Conservation (phyloP, 2,888 invertebrate genomes). For the Drosophila borborema region DNA sequence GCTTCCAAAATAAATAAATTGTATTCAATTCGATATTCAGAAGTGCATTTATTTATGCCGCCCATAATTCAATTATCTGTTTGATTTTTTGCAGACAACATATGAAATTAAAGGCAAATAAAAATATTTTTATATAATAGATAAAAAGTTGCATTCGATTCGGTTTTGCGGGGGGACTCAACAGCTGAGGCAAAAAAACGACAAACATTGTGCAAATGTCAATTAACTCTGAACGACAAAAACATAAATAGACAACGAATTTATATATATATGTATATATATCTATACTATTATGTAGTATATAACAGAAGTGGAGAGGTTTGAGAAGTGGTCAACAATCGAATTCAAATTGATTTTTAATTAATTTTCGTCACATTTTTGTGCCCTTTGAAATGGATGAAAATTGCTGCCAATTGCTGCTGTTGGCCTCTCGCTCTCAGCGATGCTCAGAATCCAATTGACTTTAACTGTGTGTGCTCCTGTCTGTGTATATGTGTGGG, state of each 20-base stretch:
- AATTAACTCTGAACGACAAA: conserved; percentile 67
- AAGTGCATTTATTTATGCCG: conserved; percentile 41
- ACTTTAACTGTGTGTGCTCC: conserved; percentile 8
- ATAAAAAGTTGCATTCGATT: conserved; percentile 20
- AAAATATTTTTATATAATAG: background rate
- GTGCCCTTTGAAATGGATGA: conserved; percentile 51
- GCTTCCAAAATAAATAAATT: conserved; percentile 50
- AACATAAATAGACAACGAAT: conserved; percentile 41
- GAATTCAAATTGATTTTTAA: conserved; percentile 80
- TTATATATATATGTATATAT: conserved; percentile 5
- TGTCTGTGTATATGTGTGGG: conserved; percentile 1
- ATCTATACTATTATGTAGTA: background rate
- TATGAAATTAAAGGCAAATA: conserved; percentile 16
- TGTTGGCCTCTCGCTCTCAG: conserved; percentile 30
- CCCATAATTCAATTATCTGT: conserved; percentile 70
- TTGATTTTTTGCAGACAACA: conserved; percentile 29
- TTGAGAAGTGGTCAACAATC: conserved; percentile 62
- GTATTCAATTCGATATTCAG: conserved; percentile 23
- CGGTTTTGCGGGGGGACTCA: background rate
- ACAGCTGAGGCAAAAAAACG: conserved; percentile 14
- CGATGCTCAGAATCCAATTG: conserved; percentile 35
- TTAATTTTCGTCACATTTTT: conserved; percentile 80
- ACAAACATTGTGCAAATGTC: conserved; percentile 69
- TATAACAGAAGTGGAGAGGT: conserved; percentile 20
- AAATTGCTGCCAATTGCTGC: conserved; percentile 47